These are phyloP conservation scores for Nibea coibor DNA, from an alignment of 2,113 vertebrate genomes.

Conservation along the genomic window DNA sequence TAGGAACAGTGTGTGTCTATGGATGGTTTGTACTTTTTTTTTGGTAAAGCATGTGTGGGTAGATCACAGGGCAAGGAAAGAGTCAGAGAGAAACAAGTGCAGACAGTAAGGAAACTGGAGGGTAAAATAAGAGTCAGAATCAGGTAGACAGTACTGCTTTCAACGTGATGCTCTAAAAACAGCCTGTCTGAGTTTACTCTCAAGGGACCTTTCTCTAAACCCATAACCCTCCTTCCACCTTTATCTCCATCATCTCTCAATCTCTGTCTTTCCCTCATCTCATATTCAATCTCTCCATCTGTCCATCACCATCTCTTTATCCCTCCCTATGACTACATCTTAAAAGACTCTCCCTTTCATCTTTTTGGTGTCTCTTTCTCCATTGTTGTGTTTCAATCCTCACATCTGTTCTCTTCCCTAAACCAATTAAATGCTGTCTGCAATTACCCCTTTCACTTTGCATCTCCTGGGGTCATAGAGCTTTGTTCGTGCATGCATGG, in stretches of 20 bases:
- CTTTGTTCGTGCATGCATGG: slow-evolving; percentile 12
- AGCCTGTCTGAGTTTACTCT: slow-evolving; percentile 34
- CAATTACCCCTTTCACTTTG: slow-evolving; percentile 61
- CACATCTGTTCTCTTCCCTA: slow-evolving; percentile 59
- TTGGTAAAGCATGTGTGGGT: not conserved
- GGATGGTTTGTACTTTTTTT: not conserved
- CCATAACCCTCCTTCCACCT: slow-evolving; percentile 47
- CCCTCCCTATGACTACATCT: slow-evolving; percentile 33
- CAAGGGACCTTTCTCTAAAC: slow-evolving; percentile 42
- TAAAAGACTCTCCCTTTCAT: slow-evolving; percentile 51
- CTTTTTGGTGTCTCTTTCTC: slow-evolving; percentile 38
- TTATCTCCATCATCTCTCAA: slow-evolving; percentile 52
- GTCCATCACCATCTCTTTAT: slow-evolving; percentile 57
- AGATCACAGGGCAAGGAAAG: slow-evolving; percentile 6
- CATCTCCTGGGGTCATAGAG: slow-evolving; percentile 46
- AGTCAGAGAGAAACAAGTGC: slow-evolving; percentile 6
- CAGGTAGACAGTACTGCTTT: slow-evolving; percentile 22
- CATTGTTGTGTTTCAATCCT: slow-evolving; percentile 49
- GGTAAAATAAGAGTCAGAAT: slow-evolving; percentile 10
- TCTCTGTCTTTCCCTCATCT: slow-evolving; percentile 39
- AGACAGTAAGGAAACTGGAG: not conserved
- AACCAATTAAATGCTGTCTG: slow-evolving; percentile 67
- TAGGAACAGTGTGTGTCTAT: not conserved
- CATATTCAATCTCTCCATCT: slow-evolving; percentile 57
- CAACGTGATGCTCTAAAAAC: slow-evolving; percentile 22